Base-by-base conservation (phyloP, 2,888 invertebrate species). In the Agrenia bidenticulata region DNA sequence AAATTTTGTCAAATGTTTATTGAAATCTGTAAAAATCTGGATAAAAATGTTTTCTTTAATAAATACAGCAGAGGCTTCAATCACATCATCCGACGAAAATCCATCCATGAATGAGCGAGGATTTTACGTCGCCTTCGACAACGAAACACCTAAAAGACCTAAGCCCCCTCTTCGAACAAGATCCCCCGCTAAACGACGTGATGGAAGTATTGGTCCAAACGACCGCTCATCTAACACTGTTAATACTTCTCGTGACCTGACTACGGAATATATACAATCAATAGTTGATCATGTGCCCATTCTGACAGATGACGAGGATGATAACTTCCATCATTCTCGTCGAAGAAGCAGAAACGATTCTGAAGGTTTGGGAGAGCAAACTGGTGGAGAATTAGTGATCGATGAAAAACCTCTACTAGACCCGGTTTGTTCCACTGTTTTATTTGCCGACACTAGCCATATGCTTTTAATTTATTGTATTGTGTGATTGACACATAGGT, bases 41-140 rank as follows among this genome's bases (percentile, higher is more conserved):
- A n/a, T 21, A 53, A 13, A 11, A 13, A 11, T 11, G 24, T 15
- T 7, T 53, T 53, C n/a, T 21, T 54, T n/a, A 15, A 17, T 17
- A 56, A 32, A 5, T 17, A n/a, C 45, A 27, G 58, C 39, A 65
- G 73, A 73, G 65, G 64, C 63, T 11, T 73, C 73, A 15, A 63
- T 73, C 2, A 68, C 70, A n/a, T 63, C 69, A 21, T 67, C 75
- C 1, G 70, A 70, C 37, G 69, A 70, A 54, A 70, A 70, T 68
- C 63, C 69, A n/a, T 69, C 73, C 15, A 54, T 55, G 41, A 72
- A 74, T 42, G 78, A 78, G 51, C 77, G 78, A 68, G 81, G 82
- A 15, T 96, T 96, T 82, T 95, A 95, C 80, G 92, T 96, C 78
- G 91, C 93, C 58, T 94, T 96, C 79, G 94, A 94, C 79, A 88